Evolutionary conservation across 2,888 invertebrate species (phyloP).

Genomic region (Tineola bisselliella): DNA sequence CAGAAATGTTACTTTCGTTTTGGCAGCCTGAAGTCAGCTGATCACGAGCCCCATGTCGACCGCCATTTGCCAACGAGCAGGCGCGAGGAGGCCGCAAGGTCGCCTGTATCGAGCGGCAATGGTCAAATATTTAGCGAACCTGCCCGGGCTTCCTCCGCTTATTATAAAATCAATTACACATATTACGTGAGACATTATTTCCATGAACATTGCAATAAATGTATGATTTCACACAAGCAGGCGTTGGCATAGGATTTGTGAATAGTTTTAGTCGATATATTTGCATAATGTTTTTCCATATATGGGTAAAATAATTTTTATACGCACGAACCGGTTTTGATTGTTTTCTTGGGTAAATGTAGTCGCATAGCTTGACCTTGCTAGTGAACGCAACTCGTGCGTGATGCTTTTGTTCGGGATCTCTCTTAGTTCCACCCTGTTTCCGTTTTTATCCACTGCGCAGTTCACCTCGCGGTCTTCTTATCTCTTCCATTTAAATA

Average conservation of each 20-base stretch:
- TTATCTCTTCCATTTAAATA: neutral
- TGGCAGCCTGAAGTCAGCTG: conserved; percentile 28
- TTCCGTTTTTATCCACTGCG: conserved; percentile 23
- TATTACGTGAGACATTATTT: neutral
- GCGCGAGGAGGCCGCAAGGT: conserved; percentile 39
- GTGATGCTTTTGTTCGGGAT: conserved; percentile 28
- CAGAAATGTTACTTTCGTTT: neutral
- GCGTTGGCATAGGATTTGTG: too few relatives aligned
- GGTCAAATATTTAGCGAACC: conserved; percentile 42
- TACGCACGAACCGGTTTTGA: neutral
- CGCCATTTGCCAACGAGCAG: conserved; percentile 34
- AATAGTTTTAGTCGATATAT: too few relatives aligned
- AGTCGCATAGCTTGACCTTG: conserved; percentile 17
- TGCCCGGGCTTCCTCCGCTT: neutral
- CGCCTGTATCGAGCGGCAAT: conserved; percentile 44
- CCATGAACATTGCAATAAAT: neutral
- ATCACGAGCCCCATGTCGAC: conserved; percentile 32
- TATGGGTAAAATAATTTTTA: neutral
- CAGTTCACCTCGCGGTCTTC: conserved; percentile 16
- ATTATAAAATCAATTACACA: neutral
- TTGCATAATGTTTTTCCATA: neutral
- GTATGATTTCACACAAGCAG: too few relatives aligned
- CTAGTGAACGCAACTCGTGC: conserved; percentile 9
- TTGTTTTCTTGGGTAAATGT: neutral
- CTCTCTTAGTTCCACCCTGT: conserved; percentile 20